Percentiles rank a stretch among this genome's conserved stretches.
Evolutionary conservation across 1,140 invertebrate genomes (phyloP).

Genomic region (Drosophila watanabei): DNA sequence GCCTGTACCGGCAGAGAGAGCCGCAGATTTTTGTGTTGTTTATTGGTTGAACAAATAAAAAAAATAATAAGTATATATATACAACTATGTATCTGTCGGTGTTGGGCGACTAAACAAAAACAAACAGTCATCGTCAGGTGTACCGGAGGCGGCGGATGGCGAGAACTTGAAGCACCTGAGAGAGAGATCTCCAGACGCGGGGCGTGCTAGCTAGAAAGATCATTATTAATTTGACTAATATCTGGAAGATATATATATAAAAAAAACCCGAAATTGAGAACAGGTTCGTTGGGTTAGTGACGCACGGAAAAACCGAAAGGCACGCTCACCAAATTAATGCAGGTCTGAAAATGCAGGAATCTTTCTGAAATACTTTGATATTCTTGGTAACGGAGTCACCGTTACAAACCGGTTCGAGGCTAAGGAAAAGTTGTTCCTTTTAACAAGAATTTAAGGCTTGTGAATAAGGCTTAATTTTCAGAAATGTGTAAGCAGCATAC

Average conservation of each 20-base stretch:
- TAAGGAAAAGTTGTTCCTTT: constrained; percentile 13
- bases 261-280: constrained; percentile 41
- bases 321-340: constrained; percentile 15
- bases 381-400: constrained; percentile 20
- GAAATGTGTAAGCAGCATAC: neutral
- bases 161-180: constrained; percentile 21
- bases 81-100: constrained; percentile 3
- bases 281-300: constrained; percentile 35
- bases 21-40: constrained; percentile 50
- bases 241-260: constrained; percentile 30
- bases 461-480: neutral
- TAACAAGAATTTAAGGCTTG: neutral
- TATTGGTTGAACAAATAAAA: constrained; percentile 56
- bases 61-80: constrained; percentile 29
- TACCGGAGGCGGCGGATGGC: constrained; percentile 7
- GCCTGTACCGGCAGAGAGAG: constrained; percentile 41
- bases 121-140: constrained; percentile 60
- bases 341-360: constrained; percentile 23
- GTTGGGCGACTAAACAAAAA: constrained; percentile 49
- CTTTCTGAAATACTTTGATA: constrained; percentile 2
- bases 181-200: constrained; percentile 12
- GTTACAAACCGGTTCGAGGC: constrained; percentile 13
- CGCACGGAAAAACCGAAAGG: constrained; percentile 37
- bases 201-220: constrained; percentile 19
- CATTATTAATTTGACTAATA: constrained; percentile 53